A percentile compares a stretch with the other conserved stretches of the same genome.
phyloP scores from a whole-genome alignment of 1,140 invertebrate genomes.

The Limonius californicus region DNA sequence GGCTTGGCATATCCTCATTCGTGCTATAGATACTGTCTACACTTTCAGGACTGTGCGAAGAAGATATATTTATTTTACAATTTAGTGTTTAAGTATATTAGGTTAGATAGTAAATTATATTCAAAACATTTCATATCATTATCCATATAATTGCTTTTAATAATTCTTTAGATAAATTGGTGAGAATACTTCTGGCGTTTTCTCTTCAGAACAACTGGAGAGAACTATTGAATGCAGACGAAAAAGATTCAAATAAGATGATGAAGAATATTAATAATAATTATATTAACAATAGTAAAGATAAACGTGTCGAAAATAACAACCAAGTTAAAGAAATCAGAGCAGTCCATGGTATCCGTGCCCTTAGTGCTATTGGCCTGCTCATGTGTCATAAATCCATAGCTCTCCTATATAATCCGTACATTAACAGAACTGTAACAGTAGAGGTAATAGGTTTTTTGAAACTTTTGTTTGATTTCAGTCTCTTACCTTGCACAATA shows the following conservation, averaged over 20 bases:
- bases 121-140: background rate
- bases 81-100: no score
- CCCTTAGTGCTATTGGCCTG: slow-evolving; percentile 61
- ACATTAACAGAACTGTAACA: slow-evolving; percentile 63
- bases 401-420: slow-evolving; percentile 67
- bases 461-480: no score
- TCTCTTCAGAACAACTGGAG: slow-evolving; percentile 56
- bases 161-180: slow-evolving; percentile 20
- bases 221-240: slow-evolving; percentile 46
- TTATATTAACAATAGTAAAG: background rate
- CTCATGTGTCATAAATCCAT: slow-evolving; percentile 67
- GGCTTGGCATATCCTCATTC: no score
- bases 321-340: slow-evolving; percentile 52
- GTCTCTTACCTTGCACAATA: no score
- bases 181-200: slow-evolving; percentile 48
- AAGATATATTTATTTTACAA: no score
- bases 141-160: no score
- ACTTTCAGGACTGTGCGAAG: no score
- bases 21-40: no score
- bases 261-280: background rate
- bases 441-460: slow-evolving; percentile 60
- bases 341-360: slow-evolving; percentile 63
- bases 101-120: no score
- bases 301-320: slow-evolving; percentile 37
- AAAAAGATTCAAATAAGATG: no score